These are phyloP conservation scores for Saguinus imperator DNA, from an alignment of 2,113 vertebrate species.

Conservation along the genomic window DNA sequence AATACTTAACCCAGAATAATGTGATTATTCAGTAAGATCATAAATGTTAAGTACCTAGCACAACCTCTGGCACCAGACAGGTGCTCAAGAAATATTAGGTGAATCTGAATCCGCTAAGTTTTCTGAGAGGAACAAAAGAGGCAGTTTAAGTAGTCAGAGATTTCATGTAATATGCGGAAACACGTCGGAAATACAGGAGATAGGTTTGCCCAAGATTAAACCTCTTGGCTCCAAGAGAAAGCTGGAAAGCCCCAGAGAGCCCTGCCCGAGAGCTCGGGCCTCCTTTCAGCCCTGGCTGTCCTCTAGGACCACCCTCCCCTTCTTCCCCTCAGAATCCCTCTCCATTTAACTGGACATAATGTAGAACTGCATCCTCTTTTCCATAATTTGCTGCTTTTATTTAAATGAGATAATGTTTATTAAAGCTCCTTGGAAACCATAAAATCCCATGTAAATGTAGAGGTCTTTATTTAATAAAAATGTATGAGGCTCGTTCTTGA, in stretches of 20 bases:
- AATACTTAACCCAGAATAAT: neutral
- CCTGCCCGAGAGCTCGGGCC: neutral
- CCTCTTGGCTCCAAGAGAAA: neutral
- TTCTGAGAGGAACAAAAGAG: neutral
- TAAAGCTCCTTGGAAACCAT: constrained; percentile 56
- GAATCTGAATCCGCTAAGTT: neutral
- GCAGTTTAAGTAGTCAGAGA: neutral
- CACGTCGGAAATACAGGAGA: neutral
- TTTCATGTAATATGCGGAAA: neutral
- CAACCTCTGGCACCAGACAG: neutral
- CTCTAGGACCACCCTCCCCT: too few species aligned
- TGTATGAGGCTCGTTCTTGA: constrained; percentile 21
- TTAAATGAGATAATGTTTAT: constrained; percentile 61
- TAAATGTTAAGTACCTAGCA: neutral
- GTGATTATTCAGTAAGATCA: neutral
- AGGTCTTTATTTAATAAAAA: constrained; percentile 65
- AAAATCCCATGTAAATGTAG: constrained; percentile 42
- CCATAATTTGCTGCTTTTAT: constrained; percentile 18
- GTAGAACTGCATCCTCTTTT: neutral
- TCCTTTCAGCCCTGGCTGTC: neutral
- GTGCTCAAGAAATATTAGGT: neutral
- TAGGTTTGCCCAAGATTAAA: neutral
- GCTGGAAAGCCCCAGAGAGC: neutral
- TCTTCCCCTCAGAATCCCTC: neutral
- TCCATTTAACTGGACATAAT: neutral